Evolutionary conservation across 2,888 invertebrate genomes (phyloP), one percentile per base, ranked within the genome.

Genomic region (Apoda limacodes): DNA sequence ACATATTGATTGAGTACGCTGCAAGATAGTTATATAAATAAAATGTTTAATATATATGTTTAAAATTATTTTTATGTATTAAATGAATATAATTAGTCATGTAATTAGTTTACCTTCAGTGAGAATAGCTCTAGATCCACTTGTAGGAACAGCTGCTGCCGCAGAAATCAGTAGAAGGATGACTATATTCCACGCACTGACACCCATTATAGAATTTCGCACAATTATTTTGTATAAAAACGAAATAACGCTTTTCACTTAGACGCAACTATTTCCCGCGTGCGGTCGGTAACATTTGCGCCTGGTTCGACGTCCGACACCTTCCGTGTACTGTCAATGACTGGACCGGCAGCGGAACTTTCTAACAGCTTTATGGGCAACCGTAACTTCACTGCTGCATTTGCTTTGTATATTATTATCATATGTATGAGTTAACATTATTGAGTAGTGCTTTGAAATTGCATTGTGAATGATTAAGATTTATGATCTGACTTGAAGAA

Each of bases 261-360:
- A 43, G 68, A 72, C 75, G 76, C 71, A 76, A 76, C 75, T 75
- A 68, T 71, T 70, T 65, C 61, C 72, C 74, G 74, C 72, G 66
- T 61, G 50, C 46, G 55, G 44, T 56, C 67, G 74, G 72, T 72
- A 66, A 71, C 58, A 75, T 75, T 76, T 76, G 69, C 74, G 75
- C 61, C 67, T 50, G 43, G 34, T 36, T 42, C 45, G 23, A 58
- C 74, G 74, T 63, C 56, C 50, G 55, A 40, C 51, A 40, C 50
- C 49, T 47, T 43, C 58, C 55, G 59, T 60, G 57, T 53, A 50
- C 58, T 53, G 60, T 58, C 55, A 58, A 52, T 62, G 62, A 81
- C 81, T 81, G 62, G 71, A 58, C 56, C 47, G 46, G 48, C 37
- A 53, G 50, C 51, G 49, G 56, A 51, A 78, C 81, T 80, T 81